phyloP scores from a whole-genome alignment of 2,888 invertebrate genomes.

The Cyclophora albipunctata region DNA sequence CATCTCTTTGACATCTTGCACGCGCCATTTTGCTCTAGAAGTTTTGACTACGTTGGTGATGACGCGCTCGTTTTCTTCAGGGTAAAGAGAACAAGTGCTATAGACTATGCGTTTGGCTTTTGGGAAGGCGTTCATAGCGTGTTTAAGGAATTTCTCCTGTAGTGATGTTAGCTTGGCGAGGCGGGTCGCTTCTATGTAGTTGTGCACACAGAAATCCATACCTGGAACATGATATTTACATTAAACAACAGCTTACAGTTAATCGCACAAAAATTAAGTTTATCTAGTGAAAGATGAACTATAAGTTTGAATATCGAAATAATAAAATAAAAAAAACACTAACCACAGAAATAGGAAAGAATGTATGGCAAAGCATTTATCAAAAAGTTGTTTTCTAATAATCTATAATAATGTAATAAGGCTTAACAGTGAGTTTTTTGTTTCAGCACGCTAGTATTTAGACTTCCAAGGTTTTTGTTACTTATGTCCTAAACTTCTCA shows the following conservation, averaged over 20 bases:
- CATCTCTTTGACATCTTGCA: constrained; percentile 77
- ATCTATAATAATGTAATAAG: too few species aligned
- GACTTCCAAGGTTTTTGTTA: too few species aligned
- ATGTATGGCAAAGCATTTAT: too few species aligned
- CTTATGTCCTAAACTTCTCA: too few species aligned
- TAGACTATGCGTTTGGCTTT: constrained; percentile 91
- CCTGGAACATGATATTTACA: constrained; percentile 28
- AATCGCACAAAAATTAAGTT: too few species aligned
- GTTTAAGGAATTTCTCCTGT: constrained; percentile 88
- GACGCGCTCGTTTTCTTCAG: constrained; percentile 95
- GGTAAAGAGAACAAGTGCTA: constrained; percentile 94
- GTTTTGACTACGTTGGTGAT: constrained; percentile 81
- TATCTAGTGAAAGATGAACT: too few species aligned
- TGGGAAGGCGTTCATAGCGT: constrained; percentile 90
- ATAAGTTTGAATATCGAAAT: too few species aligned
- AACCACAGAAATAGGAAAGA: not conserved
- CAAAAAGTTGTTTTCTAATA: too few species aligned
- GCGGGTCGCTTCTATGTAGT: constrained; percentile 66
- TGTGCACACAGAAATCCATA: constrained; percentile 61
- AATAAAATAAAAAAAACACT: too few species aligned
- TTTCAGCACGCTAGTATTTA: too few species aligned
- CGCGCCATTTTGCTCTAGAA: constrained; percentile 73
- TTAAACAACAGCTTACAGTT: not conserved
- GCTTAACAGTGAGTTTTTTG: too few species aligned
- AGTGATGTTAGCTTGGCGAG: constrained; percentile 82